Evolutionary conservation across 1,140 invertebrate species (phyloP), one percentile per base, ranked within the genome.

Genomic region (Drosophila auraria): DNA sequence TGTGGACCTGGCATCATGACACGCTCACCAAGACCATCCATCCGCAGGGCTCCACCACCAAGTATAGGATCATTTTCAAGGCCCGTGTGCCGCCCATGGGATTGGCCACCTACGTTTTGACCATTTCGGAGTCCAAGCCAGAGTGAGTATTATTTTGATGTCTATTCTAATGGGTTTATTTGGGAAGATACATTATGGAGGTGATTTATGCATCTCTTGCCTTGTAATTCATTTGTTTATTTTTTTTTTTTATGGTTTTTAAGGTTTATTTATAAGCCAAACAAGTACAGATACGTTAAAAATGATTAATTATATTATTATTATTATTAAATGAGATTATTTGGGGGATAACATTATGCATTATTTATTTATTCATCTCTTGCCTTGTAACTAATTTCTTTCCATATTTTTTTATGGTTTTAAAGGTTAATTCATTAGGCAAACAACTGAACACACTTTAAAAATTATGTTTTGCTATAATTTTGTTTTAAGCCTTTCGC

Each of bases 1-100:
- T 93, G 4, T 93, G 89, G 87, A 86, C 77, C 51, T 93, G 92
- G 92, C 92, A 93, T 62, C 80, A 82, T 17, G 83, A 91, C 49
- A 77, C 65, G 0, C 65, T 90, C 5, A 80, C 80, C 3, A 87
- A 86, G 51, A 83, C 70, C 5, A 81, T 83, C 45, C 81, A 82
- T 54, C 92, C 92, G 9, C 92, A 93, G 64, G 84, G 81, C 7
- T 91, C 92, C 25, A 93, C 92, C 5, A 93, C 92, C 5, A 92
- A 92, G 69, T 93, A 90, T 59, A 78, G 91, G 1, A 63, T 93
- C 0, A 66, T 93, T 8, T 93, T 93, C 44, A 81, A 81, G 45
- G 92, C 82, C 2, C 86, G 83, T 15, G 92, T 93, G 20, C 92
- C 92, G 30, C 87, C 92, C 3, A 73, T 93, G 60, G 92, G 92